A percentile compares a stretch with the other conserved stretches of the same genome.
phyloP scores from a whole-genome alignment of 1,140 invertebrate genomes.

The Panagrolaimus sp. region DNA sequence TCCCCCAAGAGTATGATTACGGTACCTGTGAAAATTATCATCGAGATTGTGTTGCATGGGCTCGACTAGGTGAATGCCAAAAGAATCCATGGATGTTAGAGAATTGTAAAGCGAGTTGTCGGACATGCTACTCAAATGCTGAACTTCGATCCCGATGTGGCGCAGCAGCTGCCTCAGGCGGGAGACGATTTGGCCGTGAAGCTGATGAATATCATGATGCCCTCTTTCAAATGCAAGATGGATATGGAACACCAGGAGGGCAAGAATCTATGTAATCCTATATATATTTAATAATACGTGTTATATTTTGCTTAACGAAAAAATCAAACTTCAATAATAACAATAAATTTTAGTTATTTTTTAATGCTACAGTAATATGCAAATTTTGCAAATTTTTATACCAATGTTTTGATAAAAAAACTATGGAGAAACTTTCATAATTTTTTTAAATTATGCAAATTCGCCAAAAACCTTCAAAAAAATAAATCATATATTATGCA shows the following conservation, averaged over 20 bases:
- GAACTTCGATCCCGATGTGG: background rate
- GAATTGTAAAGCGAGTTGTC: slow-evolving; percentile 13
- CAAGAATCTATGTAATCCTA: no score
- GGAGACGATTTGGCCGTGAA: background rate
- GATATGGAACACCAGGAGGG: background rate
- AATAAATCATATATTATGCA: background rate
- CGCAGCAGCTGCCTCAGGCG: background rate
- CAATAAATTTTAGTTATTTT: no score
- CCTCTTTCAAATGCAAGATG: slow-evolving; percentile 7
- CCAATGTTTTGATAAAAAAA: no score
- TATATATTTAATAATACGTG: no score
- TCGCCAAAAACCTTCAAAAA: no score
- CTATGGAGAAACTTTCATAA: no score
- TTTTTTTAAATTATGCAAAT: no score
- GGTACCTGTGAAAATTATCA: slow-evolving; percentile 17
- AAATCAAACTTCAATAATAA: no score
- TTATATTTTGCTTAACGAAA: no score
- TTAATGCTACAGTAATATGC: no score
- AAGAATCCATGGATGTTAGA: slow-evolving; percentile 20
- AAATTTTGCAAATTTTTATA: no score
- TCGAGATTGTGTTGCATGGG: slow-evolving; percentile 16
- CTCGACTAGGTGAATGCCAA: slow-evolving; percentile 6
- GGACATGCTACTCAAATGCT: slow-evolving; percentile 3
- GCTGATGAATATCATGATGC: background rate
- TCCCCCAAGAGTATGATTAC: slow-evolving; percentile 28